These are phyloP conservation scores for Formica exsecta DNA, from an alignment of 1,140 invertebrate genomes.

Conservation along the genomic window DNA sequence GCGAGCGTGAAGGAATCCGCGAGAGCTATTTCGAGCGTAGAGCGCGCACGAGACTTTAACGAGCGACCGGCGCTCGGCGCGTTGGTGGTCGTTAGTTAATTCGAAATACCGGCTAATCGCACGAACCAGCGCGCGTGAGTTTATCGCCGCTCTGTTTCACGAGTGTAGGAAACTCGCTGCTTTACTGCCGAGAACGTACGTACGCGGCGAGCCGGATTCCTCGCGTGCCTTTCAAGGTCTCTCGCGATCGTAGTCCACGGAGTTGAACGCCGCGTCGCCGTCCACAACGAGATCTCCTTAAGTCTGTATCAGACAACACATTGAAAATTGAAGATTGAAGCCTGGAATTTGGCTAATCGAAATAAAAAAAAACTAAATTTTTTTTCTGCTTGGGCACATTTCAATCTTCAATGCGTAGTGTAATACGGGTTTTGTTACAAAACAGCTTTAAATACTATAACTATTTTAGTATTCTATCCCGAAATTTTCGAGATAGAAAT, in stretches of 20 bases:
- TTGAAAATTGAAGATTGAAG: too few relatives aligned
- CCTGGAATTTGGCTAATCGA: too few relatives aligned
- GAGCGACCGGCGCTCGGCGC: slow-evolving; percentile 16
- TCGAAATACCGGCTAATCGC: slow-evolving; percentile 64
- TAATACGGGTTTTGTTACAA: too few relatives aligned
- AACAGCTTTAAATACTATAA: too few relatives aligned
- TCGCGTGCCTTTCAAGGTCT: slow-evolving; percentile 63
- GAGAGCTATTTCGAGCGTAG: slow-evolving; percentile 54
- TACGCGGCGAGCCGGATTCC: slow-evolving; percentile 51
- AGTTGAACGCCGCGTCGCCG: not conserved
- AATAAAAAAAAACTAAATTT: too few relatives aligned
- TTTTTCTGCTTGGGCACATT: too few relatives aligned
- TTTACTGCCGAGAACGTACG: slow-evolving; percentile 43
- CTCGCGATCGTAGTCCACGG: slow-evolving; percentile 52
- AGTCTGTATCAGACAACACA: not conserved
- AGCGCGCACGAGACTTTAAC: slow-evolving; percentile 58
- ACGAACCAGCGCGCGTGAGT: slow-evolving; percentile 33
- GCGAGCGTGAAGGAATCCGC: slow-evolving; percentile 63
- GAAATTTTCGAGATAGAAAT: not conserved
- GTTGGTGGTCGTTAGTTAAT: slow-evolving; percentile 56
- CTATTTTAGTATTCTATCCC: too few relatives aligned
- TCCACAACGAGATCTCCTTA: not conserved
- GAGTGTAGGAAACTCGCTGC: slow-evolving; percentile 48
- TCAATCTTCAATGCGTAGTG: too few relatives aligned
- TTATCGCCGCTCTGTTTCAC: slow-evolving; percentile 62